Percentiles rank a stretch among this genome's conserved stretches.
Evolutionary conservation across 2,113 vertebrate species (phyloP).

Genomic region (Triplophysa rosa): DNA sequence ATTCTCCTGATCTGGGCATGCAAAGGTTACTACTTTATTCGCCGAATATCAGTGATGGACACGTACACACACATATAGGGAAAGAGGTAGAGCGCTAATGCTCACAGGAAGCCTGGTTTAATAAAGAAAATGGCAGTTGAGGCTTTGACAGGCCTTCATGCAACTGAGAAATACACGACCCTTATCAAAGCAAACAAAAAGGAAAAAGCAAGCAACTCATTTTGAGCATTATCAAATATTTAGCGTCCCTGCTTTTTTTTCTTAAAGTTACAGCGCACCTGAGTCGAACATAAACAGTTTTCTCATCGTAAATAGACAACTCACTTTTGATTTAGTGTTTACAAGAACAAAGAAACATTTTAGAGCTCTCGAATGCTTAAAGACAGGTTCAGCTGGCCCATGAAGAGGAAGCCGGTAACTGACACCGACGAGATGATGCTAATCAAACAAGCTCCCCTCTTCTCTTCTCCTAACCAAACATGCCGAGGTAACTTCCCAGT

Average conservation of each 20-base stretch:
- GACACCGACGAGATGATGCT: constrained; percentile 63
- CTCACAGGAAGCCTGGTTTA: constrained; percentile 49
- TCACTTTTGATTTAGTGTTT: background rate
- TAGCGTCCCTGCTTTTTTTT: background rate
- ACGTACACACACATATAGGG: constrained; percentile 32
- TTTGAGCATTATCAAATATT: background rate
- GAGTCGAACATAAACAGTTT: background rate
- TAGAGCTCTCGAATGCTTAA: background rate
- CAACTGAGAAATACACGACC: background rate
- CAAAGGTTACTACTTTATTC: constrained; percentile 54
- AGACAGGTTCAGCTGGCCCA: constrained; percentile 50
- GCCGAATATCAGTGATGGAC: constrained; percentile 43
- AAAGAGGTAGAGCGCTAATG: constrained; percentile 36
- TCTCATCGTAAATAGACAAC: background rate
- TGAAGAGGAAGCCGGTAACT: constrained; percentile 40
- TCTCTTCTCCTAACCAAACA: constrained; percentile 67
- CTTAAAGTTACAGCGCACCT: background rate
- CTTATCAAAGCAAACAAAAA: constrained; percentile 24
- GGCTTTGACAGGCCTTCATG: constrained; percentile 34
- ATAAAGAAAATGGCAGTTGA: constrained; percentile 64
- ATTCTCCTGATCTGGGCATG: constrained; percentile 54
- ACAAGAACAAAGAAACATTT: constrained; percentile 6
- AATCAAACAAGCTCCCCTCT: constrained; percentile 70
- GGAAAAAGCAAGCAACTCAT: background rate
- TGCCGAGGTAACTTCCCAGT: constrained; percentile 65